Conservation (phyloP, 1,140 invertebrate species). For the Trissolcus basalis region DNA sequence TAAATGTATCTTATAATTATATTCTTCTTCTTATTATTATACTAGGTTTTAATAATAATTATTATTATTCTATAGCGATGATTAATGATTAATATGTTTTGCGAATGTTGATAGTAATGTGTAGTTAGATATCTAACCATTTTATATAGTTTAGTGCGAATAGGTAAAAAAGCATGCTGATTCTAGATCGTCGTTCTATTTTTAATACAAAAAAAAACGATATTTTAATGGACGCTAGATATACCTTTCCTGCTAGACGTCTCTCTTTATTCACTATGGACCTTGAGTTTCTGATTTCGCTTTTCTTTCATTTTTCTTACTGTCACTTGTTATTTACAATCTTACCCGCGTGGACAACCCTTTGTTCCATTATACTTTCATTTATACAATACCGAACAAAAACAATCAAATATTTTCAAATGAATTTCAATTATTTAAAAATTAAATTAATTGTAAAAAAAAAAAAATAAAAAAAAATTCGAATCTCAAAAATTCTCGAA, state of each 20-base stretch:
- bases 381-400: no score
- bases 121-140: conserved; percentile 60
- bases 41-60: conserved; percentile 29
- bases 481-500: no score
- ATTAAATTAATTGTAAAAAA: no score
- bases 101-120: conserved; percentile 60
- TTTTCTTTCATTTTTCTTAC: conserved; percentile 20
- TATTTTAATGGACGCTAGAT: conserved; percentile 49
- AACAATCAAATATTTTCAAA: no score
- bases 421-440: no score
- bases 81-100: conserved; percentile 43
- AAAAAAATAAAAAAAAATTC: no score
- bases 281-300: background rate
- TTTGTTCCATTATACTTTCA: no score
- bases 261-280: conserved; percentile 21
- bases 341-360: no score
- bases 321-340: conserved; percentile 23
- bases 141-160: conserved; percentile 57
- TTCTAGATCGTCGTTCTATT: conserved; percentile 63
- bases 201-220: conserved; percentile 49
- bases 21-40: conserved; percentile 20
- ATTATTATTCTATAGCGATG: conserved; percentile 16
- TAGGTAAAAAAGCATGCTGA: conserved; percentile 66
- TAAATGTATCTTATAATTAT: conserved; percentile 13
- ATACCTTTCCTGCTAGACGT: conserved; percentile 44